These are phyloP conservation scores for Tyria jacobaeae DNA, from an alignment of 2,888 invertebrate genomes.

Conservation along the genomic window DNA sequence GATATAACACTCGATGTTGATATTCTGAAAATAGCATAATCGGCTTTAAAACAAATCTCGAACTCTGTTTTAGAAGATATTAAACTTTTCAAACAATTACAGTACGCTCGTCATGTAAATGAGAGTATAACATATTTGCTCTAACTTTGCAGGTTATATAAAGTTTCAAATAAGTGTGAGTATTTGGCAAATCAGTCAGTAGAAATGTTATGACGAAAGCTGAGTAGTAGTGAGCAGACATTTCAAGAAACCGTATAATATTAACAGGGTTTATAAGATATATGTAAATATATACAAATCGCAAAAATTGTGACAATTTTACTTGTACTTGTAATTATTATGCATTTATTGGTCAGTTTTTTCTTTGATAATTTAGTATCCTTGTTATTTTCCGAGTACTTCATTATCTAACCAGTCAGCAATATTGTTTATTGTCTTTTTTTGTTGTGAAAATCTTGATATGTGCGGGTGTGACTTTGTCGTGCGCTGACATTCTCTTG, in stretches of 20 bases:
- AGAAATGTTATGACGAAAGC: background rate
- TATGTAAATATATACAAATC: too few species aligned
- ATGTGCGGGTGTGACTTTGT: too few species aligned
- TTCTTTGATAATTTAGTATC: too few species aligned
- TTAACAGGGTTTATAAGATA: too few species aligned
- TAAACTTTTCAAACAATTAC: constrained; percentile 8
- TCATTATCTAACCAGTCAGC: too few species aligned
- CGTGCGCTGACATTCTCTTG: too few species aligned
- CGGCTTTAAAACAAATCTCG: constrained; percentile 7
- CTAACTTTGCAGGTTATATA: constrained; percentile 2
- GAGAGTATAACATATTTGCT: background rate
- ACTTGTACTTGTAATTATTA: too few species aligned
- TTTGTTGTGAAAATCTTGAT: too few species aligned
- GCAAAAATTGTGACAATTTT: too few species aligned
- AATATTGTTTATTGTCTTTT: too few species aligned
- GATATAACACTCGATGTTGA: constrained; percentile 23
- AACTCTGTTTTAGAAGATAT: background rate
- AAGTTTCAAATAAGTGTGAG: background rate
- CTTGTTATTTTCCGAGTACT: too few species aligned
- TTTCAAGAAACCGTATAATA: background rate
- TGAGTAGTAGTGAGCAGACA: background rate
- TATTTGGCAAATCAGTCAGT: background rate
- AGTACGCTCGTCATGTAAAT: background rate
- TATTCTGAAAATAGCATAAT: constrained; percentile 23
- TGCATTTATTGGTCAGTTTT: too few species aligned